phyloP scores from a whole-genome alignment of 2,797 vertebrate genomes.

The Cossypha caffra region DNA sequence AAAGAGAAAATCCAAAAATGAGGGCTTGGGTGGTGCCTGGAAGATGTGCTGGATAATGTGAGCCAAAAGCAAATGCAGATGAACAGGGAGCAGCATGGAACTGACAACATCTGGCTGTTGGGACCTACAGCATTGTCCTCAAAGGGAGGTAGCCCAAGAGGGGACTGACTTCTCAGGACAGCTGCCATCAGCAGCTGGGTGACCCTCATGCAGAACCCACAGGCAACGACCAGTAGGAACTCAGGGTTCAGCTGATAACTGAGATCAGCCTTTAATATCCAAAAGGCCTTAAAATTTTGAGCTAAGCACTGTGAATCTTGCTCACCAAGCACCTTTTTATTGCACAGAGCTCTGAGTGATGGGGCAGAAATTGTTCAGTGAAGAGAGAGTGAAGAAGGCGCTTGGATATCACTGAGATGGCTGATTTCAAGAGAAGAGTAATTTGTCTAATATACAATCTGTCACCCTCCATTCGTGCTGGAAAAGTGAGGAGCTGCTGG shows the following conservation, averaged over 20 bases:
- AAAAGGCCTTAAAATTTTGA: neutral
- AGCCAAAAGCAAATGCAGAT: fast-evolving
- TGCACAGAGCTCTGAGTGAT: conserved; percentile 24
- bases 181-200: neutral
- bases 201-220: fast-evolving
- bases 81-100: fast-evolving
- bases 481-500: conserved; percentile 64
- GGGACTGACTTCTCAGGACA: neutral
- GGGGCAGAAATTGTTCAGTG: conserved; percentile 28
- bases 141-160: neutral
- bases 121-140: neutral
- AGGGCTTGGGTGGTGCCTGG: neutral
- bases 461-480: conserved; percentile 55
- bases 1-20: neutral
- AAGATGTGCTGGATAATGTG: neutral
- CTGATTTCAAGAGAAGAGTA: conserved; percentile 49
- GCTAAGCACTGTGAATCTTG: neutral
- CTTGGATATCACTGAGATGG: conserved; percentile 1
- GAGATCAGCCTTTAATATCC: neutral
- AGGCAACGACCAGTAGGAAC: neutral
- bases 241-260: fast-evolving
- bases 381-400: conserved; percentile 17
- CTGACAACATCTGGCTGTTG: neutral
- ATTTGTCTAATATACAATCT: conserved; percentile 69
- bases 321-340: neutral